Conservation (phyloP, 2,888 invertebrate genomes). For the Acholoe squamosa region DNA sequence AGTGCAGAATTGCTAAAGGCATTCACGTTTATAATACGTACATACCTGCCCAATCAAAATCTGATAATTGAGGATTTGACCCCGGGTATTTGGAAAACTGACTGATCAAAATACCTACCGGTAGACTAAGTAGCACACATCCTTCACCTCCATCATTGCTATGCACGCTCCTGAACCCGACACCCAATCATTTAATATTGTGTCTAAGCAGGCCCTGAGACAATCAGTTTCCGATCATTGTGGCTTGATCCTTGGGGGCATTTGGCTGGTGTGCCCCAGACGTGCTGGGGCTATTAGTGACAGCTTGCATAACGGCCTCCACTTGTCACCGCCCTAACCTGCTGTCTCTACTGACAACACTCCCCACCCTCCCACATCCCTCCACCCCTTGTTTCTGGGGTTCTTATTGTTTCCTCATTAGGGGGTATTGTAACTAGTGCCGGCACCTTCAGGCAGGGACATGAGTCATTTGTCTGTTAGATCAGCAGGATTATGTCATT, state of each 20-base stretch:
- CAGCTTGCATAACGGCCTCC: neutral
- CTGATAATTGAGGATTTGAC: too few species aligned
- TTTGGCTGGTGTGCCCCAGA: neutral
- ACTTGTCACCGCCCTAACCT: neutral
- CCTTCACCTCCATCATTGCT: too few species aligned
- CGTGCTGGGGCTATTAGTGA: constrained; percentile 13
- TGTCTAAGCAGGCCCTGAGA: neutral
- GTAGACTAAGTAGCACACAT: too few species aligned
- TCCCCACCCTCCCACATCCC: neutral
- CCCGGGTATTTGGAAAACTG: too few species aligned
- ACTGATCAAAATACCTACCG: too few species aligned
- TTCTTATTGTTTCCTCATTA: constrained; percentile 14
- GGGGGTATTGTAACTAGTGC: neutral
- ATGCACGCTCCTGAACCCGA: too few species aligned
- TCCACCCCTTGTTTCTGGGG: neutral
- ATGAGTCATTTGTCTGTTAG: constrained; percentile 5
- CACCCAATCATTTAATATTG: neutral
- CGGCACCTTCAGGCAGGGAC: neutral
- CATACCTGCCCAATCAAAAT: too few species aligned
- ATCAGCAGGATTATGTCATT: neutral
- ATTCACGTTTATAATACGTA: too few species aligned
- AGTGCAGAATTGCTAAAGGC: too few species aligned
- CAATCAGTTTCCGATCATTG: constrained; percentile 19
- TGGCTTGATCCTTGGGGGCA: neutral
- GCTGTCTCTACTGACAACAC: neutral